Percentiles rank a stretch among this genome's conserved stretches.
Conservation (phyloP, 1,140 invertebrate genomes). For the Trypoxylus dichotomus region DNA sequence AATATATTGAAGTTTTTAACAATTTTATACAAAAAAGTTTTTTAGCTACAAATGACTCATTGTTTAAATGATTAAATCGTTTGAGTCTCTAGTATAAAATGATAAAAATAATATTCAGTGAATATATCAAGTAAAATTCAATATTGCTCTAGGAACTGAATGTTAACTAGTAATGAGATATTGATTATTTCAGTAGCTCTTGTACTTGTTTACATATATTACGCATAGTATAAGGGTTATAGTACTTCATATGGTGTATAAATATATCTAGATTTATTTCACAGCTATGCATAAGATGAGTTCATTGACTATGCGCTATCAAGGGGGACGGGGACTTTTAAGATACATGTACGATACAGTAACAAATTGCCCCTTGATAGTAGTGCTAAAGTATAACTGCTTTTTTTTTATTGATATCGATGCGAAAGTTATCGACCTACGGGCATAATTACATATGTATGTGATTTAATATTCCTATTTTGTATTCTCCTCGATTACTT, state of each 20-base stretch:
- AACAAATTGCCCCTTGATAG: neutral
- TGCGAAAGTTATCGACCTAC: neutral
- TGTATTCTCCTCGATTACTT: neutral
- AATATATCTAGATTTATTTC: constrained; percentile 15
- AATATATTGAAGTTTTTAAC: too few relatives aligned
- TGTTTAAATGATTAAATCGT: too few relatives aligned
- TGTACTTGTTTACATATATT: neutral
- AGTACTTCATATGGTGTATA: neutral
- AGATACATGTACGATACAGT: neutral
- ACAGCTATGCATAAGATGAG: neutral
- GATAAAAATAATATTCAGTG: too few relatives aligned
- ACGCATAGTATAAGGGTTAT: neutral
- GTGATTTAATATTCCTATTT: neutral
- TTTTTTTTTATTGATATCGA: neutral
- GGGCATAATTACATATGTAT: neutral
- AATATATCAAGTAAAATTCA: too few relatives aligned
- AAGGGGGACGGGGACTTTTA: neutral
- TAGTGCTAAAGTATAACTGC: neutral
- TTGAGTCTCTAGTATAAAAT: too few relatives aligned
- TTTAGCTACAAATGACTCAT: too few relatives aligned
- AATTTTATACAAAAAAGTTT: too few relatives aligned
- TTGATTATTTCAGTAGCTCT: neutral
- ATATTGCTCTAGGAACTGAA: too few relatives aligned
- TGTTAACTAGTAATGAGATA: neutral
- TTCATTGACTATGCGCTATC: constrained; percentile 7